phyloP scores from a whole-genome alignment of 2,888 invertebrate genomes.

The Adela reaumurella region DNA sequence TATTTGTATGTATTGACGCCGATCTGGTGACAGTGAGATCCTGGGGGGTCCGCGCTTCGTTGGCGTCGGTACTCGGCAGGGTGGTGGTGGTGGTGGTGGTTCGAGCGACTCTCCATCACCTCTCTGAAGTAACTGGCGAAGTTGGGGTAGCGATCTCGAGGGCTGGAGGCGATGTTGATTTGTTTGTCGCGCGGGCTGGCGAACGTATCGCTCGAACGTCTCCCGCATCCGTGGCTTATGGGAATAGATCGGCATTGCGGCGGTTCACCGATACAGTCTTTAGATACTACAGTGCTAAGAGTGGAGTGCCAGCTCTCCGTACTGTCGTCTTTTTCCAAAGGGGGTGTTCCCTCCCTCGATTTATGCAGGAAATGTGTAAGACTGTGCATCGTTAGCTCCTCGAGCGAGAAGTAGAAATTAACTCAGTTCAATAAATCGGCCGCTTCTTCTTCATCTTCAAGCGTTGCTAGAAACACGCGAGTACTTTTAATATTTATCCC shows the following conservation, averaged over 20 bases:
- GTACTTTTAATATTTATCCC: too few relatives aligned
- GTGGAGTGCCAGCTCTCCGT: slow-evolving; percentile 45
- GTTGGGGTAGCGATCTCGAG: slow-evolving; percentile 39
- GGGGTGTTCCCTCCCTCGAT: slow-evolving; percentile 29
- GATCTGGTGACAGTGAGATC: slow-evolving; percentile 18
- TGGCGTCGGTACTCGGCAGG: slow-evolving; percentile 26
- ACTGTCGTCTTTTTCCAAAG: slow-evolving; percentile 37
- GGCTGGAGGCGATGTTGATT: slow-evolving; percentile 40
- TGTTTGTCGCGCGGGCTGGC: slow-evolving; percentile 33
- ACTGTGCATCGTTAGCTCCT: slow-evolving; percentile 37
- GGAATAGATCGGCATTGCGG: slow-evolving; percentile 23
- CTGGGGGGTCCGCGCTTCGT: slow-evolving; percentile 26
- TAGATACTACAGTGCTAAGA: slow-evolving; percentile 25
- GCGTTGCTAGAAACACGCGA: too few relatives aligned
- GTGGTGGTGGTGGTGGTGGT: slow-evolving; percentile 26
- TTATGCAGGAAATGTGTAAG: slow-evolving; percentile 41
- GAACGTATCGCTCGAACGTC: slow-evolving; percentile 33
- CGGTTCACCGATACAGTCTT: slow-evolving; percentile 19
- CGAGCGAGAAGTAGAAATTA: too few relatives aligned
- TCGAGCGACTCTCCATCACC: slow-evolving; percentile 27
- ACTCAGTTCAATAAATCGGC: too few relatives aligned
- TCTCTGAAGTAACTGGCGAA: slow-evolving; percentile 47
- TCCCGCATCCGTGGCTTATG: slow-evolving; percentile 25
- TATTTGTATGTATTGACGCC: slow-evolving; percentile 25
- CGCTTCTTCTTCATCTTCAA: too few relatives aligned